Evolutionary conservation across 2,888 invertebrate species (phyloP).

Genomic region (Drosophila basisetae): DNA sequence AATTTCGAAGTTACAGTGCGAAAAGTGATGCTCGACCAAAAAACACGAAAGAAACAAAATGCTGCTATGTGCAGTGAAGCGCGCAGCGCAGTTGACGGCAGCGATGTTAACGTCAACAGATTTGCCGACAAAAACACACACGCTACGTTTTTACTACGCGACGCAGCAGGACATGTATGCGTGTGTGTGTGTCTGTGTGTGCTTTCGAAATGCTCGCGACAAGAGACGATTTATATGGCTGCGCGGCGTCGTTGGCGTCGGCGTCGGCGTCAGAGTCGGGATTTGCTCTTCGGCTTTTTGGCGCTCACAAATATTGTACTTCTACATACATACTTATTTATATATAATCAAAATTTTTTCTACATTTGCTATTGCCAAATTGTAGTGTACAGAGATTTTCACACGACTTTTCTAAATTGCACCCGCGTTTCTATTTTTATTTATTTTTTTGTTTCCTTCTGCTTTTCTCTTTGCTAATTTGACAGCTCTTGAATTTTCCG

Average conservation of each 20-base stretch:
- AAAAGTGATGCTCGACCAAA: slow-evolving; percentile 62
- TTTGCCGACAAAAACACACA: slow-evolving; percentile 68
- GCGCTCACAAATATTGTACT: slow-evolving; percentile 70
- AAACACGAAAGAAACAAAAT: slow-evolving; percentile 16
- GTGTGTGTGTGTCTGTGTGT: neutral
- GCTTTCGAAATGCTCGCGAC: slow-evolving; percentile 61
- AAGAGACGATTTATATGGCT: slow-evolving; percentile 73
- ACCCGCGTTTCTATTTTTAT: slow-evolving; percentile 25
- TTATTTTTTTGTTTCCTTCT: neutral
- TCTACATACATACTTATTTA: slow-evolving; percentile 45
- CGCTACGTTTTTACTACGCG: slow-evolving; percentile 69
- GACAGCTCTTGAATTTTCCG: slow-evolving; percentile 20
- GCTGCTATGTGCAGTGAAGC: slow-evolving; percentile 60
- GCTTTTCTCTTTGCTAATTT: slow-evolving; percentile 22
- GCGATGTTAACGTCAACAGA: slow-evolving; percentile 43
- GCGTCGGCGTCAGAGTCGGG: slow-evolving; percentile 43
- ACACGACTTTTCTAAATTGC: slow-evolving; percentile 52
- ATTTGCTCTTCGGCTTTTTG: slow-evolving; percentile 74
- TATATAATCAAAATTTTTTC: slow-evolving; percentile 60
- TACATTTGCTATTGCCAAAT: slow-evolving; percentile 69
- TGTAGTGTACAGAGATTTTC: slow-evolving; percentile 83
- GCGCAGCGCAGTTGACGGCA: slow-evolving; percentile 48
- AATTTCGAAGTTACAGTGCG: slow-evolving; percentile 58
- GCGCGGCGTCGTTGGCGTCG: slow-evolving; percentile 53
- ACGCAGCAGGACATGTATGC: slow-evolving; percentile 33